Evolutionary conservation across 2,797 vertebrate species (phyloP), one percentile per base, ranked within the genome.

Genomic region (Neoniphon sammara): DNA sequence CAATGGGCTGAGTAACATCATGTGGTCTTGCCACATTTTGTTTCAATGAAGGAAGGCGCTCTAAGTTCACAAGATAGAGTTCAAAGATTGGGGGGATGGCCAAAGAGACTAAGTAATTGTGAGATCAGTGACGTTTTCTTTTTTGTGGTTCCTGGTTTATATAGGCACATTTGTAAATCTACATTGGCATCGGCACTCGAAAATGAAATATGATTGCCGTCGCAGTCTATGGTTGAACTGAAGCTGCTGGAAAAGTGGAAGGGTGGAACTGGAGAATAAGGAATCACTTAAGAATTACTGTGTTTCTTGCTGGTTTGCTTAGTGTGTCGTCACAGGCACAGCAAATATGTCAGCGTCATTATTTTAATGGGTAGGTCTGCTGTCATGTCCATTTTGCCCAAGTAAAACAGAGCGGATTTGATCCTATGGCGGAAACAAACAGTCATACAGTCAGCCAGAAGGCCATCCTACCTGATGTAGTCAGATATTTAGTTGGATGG

Each of bases 81-180:
- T 94, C 92, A 94, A 92, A 93, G 91, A 59, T 80, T 88, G 91
- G 85, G 83, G 87, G 87, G 84, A 91, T 54, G 85, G 91, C 93
- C 92, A 92, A 86, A 47, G 70, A 80, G 87, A 87, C 89, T 88
- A 87, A 92, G 89, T 91, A 84, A 91, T 89, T 91, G 88, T 92
- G 88, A 93, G 90, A 93, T 94, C 92, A 93, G 81, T 90, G 87
- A 88, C 80, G 86, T 75, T 77, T 80, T 78, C 85, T 91, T 92
- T 92, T 87, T 87, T 90, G 92, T 91, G 90, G 90, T 90, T 89
- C 59, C 84, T 79, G 79, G 80, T 89, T 92, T 91, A 87, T 89
- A 90, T 81, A 77, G 89, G 81, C 90, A 71, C 86, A 90, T 92
- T 91, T 92, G 91, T 90, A 90, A 90, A 89, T 89, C 86, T 87